phyloP scores from a whole-genome alignment of 2,888 invertebrate genomes.

The Acleris laterana region DNA sequence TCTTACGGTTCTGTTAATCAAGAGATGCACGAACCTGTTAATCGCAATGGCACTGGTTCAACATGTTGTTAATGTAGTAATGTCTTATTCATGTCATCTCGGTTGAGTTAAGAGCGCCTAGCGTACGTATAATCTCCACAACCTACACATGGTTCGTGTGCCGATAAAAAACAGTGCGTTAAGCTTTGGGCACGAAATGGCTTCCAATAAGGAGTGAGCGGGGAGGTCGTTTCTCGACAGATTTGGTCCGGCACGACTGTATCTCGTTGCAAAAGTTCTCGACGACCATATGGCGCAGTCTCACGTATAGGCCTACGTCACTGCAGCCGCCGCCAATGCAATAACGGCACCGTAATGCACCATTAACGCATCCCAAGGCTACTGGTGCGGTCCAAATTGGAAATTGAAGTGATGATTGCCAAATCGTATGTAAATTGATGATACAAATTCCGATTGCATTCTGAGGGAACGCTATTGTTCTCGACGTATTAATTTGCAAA shows the following conservation, averaged over 20 bases:
- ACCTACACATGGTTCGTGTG: neutral
- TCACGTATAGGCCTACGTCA: constrained; percentile 43
- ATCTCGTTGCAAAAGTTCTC: constrained; percentile 50
- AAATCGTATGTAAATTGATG: constrained; percentile 57
- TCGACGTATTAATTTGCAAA: constrained; percentile 60
- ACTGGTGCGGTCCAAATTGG: constrained; percentile 39
- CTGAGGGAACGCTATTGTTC: constrained; percentile 60
- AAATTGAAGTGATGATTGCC: constrained; percentile 51
- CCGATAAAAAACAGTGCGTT: neutral
- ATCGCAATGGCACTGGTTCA: constrained; percentile 19
- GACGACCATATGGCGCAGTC: constrained; percentile 47
- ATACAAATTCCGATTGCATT: constrained; percentile 60
- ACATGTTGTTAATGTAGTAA: constrained; percentile 28
- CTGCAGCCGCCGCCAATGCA: constrained; percentile 47
- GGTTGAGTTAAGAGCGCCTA: neutral
- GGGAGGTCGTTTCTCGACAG: constrained; percentile 19
- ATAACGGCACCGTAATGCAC: constrained; percentile 52
- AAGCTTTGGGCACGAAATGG: constrained; percentile 4
- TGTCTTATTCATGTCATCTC: constrained; percentile 13
- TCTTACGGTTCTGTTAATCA: constrained; percentile 57
- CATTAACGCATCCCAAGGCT: constrained; percentile 61
- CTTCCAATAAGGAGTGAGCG: constrained; percentile 37
- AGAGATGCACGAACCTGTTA: constrained; percentile 41
- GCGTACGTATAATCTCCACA: neutral
- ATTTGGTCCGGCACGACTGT: constrained; percentile 39